Percentiles rank a stretch among this genome's conserved stretches.
Conservation (phyloP, 2,888 invertebrate genomes). For the Drosophila diplacantha region DNA sequence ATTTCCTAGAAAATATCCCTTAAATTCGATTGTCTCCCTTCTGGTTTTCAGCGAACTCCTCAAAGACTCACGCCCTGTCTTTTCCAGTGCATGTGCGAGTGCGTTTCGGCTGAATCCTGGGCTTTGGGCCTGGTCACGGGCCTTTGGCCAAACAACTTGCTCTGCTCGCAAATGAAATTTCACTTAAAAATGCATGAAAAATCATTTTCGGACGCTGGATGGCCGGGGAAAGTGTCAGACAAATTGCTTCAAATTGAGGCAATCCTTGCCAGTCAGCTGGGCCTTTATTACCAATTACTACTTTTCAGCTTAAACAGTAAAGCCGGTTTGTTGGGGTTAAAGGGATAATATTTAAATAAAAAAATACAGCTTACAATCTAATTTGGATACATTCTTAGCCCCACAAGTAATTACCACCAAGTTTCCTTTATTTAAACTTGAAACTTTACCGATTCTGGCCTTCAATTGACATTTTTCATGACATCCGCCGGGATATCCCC, state of each 20-base stretch:
- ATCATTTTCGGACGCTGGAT: slow-evolving; percentile 48
- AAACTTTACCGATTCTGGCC: neutral
- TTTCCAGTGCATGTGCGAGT: slow-evolving; percentile 12
- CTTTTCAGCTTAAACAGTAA: neutral
- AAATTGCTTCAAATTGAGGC: slow-evolving; percentile 45
- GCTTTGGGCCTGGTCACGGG: slow-evolving; percentile 38
- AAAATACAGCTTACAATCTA: neutral
- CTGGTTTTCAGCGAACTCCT: neutral
- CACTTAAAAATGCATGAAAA: slow-evolving; percentile 64
- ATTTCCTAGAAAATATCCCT: neutral
- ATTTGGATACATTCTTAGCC: neutral
- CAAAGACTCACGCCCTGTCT: no score
- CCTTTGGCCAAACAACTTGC: slow-evolving; percentile 45
- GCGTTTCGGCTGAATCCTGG: slow-evolving; percentile 30
- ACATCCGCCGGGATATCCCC: neutral
- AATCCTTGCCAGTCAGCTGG: slow-evolving; percentile 1
- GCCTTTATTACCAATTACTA: slow-evolving; percentile 9
- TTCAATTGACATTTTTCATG: neutral
- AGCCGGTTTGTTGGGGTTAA: neutral
- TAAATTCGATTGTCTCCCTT: no score
- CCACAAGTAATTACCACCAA: neutral
- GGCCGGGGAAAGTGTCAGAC: slow-evolving; percentile 34
- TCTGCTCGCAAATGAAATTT: slow-evolving; percentile 53
- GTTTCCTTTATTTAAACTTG: neutral
- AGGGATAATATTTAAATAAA: neutral